Evolutionary conservation across 2,888 invertebrate species (phyloP).

Genomic region (Boloria selene): DNA sequence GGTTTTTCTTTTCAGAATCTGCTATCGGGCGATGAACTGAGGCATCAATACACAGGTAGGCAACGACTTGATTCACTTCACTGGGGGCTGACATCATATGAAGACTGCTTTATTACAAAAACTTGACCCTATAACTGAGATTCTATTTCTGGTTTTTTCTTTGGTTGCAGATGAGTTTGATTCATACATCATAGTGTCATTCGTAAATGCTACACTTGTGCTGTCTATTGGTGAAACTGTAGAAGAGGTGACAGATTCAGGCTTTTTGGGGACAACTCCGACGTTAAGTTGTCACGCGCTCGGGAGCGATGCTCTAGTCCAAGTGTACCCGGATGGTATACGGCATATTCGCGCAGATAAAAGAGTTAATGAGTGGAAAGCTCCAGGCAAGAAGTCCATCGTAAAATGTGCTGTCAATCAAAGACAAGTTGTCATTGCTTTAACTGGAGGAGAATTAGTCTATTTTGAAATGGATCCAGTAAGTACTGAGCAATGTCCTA

Average conservation of each 20-base stretch:
- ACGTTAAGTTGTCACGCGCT: slow-evolving; percentile 99
- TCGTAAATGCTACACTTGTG: slow-evolving; percentile 98
- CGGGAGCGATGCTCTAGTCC: slow-evolving; percentile 98
- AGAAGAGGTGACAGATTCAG: slow-evolving; percentile 99
- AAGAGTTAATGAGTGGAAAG: slow-evolving; percentile 99
- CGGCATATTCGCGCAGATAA: slow-evolving; percentile 99
- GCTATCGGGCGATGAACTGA: slow-evolving; percentile 73
- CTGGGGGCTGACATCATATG: slow-evolving; percentile 59
- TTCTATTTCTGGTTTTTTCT: slow-evolving; percentile 59
- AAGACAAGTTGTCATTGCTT: slow-evolving; percentile 98
- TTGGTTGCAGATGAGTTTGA: slow-evolving; percentile 97
- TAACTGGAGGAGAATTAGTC: slow-evolving; percentile 98
- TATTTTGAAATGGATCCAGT: slow-evolving; percentile 99
- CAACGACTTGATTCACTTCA: slow-evolving; percentile 61
- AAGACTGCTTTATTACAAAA: slow-evolving; percentile 42
- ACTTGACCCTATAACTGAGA: slow-evolving; percentile 28
- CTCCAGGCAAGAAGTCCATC: slow-evolving; percentile 98
- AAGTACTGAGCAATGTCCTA: slow-evolving; percentile 64
- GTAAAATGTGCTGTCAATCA: slow-evolving; percentile 99
- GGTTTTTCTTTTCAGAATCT: slow-evolving; percentile 92
- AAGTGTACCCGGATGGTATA: slow-evolving; percentile 99
- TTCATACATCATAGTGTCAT: slow-evolving; percentile 99
- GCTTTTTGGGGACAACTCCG: slow-evolving; percentile 98
- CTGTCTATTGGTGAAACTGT: slow-evolving; percentile 99
- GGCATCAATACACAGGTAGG: slow-evolving; percentile 73